Percentiles rank a stretch among this genome's conserved stretches.
These are phyloP conservation scores for Ormia ochracea DNA, from an alignment of 2,888 invertebrate genomes.

Conservation along the genomic window DNA sequence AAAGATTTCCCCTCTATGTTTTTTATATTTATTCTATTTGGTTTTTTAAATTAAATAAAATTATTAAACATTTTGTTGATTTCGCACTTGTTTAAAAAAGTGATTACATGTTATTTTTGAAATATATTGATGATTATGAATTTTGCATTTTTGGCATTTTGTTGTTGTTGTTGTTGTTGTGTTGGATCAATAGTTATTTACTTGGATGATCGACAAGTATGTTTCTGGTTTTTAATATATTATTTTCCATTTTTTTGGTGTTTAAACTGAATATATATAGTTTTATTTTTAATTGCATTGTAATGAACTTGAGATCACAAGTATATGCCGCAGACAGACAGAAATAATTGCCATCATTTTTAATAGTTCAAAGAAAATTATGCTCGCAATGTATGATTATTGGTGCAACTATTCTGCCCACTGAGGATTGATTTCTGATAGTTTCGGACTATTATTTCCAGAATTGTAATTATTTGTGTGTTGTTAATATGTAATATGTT, in stretches of 20 bases:
- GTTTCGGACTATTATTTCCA: conserved; percentile 38
- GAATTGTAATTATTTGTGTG: neutral
- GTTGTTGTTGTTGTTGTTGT: conserved; percentile 65
- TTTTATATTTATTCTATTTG: too few relatives aligned
- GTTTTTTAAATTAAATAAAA: conserved; percentile 52
- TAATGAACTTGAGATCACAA: conserved; percentile 75
- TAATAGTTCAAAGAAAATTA: neutral
- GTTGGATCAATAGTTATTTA: conserved; percentile 59
- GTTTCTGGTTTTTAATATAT: conserved; percentile 63
- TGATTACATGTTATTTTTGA: conserved; percentile 2
- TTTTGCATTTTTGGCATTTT: conserved; percentile 64
- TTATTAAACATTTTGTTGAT: conserved; percentile 38
- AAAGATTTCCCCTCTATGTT: conserved; percentile 46
- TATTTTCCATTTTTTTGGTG: conserved; percentile 63
- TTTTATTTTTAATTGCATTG: conserved; percentile 64
- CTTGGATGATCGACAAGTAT: conserved; percentile 55
- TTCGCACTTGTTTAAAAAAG: conserved; percentile 26
- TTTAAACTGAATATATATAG: conserved; percentile 63
- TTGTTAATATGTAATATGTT: neutral
- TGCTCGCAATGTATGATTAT: conserved; percentile 28
- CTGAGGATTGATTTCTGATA: conserved; percentile 22
- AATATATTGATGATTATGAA: conserved; percentile 61
- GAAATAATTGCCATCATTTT: conserved; percentile 9
- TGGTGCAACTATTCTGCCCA: conserved; percentile 37
- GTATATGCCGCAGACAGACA: conserved; percentile 65